Conservation (phyloP, 35 echinoderm and acorn worm species). For the Ophioderma brevispina region DNA sequence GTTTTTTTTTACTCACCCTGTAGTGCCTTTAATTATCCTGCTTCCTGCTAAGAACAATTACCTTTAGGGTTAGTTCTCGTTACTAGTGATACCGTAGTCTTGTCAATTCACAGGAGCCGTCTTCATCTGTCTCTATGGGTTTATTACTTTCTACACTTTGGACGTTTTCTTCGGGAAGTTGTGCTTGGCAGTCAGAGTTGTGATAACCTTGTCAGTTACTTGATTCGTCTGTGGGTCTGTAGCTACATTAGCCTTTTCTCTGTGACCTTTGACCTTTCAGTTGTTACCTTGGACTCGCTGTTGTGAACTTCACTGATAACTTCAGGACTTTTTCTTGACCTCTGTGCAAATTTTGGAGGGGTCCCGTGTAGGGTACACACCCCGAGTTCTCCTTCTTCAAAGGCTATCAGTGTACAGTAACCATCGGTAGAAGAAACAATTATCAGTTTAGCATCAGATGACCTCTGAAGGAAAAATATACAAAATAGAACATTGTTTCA, state of each 20-base stretch:
- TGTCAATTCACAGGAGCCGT: neutral
- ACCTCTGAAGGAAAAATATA: constrained; percentile 66
- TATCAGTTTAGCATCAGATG: constrained; percentile 73
- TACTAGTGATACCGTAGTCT: neutral
- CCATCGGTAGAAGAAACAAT: constrained; percentile 90
- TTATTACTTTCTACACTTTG: neutral
- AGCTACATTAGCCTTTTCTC: too few relatives aligned
- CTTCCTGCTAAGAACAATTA: too few relatives aligned
- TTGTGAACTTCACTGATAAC: neutral
- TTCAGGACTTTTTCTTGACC: too few relatives aligned
- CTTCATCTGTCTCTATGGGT: neutral
- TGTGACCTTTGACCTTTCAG: neutral
- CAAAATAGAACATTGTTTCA: too few relatives aligned
- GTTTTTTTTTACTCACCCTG: too few relatives aligned
- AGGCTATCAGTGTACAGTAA: constrained; percentile 80
- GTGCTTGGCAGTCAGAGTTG: too few relatives aligned
- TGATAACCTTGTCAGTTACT: too few relatives aligned
- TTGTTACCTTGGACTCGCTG: neutral
- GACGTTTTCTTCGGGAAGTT: too few relatives aligned
- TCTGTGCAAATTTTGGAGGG: neutral
- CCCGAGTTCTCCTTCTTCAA: constrained; percentile 88
- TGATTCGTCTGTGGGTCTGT: too few relatives aligned
- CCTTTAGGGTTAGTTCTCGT: too few relatives aligned
- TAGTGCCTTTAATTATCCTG: too few relatives aligned
- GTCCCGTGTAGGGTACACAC: constrained; percentile 53